Base-by-base conservation (phyloP, 2,888 invertebrate genomes). In the Temnothorax rugatulus region DNA sequence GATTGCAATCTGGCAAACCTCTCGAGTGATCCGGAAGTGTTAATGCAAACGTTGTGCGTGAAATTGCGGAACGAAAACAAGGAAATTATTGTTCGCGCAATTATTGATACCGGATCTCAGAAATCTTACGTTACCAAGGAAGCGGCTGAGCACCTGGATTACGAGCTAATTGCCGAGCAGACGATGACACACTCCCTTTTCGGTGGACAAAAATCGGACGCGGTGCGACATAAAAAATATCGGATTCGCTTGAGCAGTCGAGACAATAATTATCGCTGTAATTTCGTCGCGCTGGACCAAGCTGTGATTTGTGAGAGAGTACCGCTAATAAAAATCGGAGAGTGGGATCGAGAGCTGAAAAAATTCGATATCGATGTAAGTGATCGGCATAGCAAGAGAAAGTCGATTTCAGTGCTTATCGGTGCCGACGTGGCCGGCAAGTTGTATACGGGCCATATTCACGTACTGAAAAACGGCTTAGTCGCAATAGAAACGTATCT, bases 41-140 rank as follows among this genome's bases (percentile, higher is more conserved):
- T 52, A n/a, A 52, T 52, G 52, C 52, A 52, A 52, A 52, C 52
- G n/a, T 52, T 52, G 52, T 52, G 52, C n/a, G 52, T 52, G 52
- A 52, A 52, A 52, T 21, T 52, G 2, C n/a, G n/a, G 9, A 52
- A 52, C 3, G n/a, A 2, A 52, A n/a, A n/a, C n/a, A 52, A 21
- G 4, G n/a, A 50, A n/a, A 50, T n/a, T 7, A 18, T 7, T 7
- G n/a, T 50, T 50, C 50, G 50, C 50, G 50, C n/a, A 5, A 50
- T 50, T 50, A 50, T 50, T n/a, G 50, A 50, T 50, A 50, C 50
- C 18, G 50, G 50, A 50, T 50, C 18, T 5, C 50, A 50, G 8
- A 50, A n/a, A 50, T 50, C n/a, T 18, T 50, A 50, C 18, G 8
- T 50, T 2, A n/a, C 50, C 50, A 50, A 50, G n/a, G 8, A 50